These are phyloP conservation scores for Micrastur ruficollis DNA, from an alignment of 2,797 vertebrate genomes.

Conservation along the genomic window DNA sequence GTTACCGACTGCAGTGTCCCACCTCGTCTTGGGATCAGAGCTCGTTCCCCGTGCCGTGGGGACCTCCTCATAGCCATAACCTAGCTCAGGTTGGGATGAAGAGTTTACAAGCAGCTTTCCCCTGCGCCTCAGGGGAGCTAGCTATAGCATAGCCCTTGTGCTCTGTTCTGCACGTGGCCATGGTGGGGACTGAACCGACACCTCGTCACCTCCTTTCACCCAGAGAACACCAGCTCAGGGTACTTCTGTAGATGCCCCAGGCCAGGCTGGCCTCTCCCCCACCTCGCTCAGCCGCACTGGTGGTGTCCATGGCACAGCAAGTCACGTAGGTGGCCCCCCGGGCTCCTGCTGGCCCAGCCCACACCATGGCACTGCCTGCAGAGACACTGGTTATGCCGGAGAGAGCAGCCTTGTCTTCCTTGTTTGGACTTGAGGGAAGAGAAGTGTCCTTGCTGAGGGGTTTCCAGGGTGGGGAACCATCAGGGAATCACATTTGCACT, in stretches of 20 bases:
- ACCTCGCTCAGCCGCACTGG: not conserved
- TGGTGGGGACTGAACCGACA: not conserved
- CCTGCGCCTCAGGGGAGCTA: not conserved
- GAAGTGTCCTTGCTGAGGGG: not conserved
- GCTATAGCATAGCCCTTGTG: not conserved
- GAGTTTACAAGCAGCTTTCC: not conserved
- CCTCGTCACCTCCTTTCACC: not conserved
- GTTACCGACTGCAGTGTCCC: not conserved
- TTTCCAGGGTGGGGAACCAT: not conserved
- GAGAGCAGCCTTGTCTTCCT: not conserved
- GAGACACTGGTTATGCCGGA: not conserved
- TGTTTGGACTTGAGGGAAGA: not conserved
- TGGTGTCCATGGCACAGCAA: not conserved
- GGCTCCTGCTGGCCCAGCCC: not conserved
- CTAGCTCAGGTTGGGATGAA: not conserved
- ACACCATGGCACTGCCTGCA: not conserved
- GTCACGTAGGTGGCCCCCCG: not conserved
- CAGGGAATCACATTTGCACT: not conserved
- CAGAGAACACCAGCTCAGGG: not conserved
- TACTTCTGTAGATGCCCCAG: not conserved
- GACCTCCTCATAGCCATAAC: not conserved
- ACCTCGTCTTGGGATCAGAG: not conserved
- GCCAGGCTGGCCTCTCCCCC: not conserved
- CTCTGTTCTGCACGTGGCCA: not conserved
- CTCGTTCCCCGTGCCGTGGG: not conserved